A percentile compares a stretch with the other conserved stretches of the same genome.
Evolutionary conservation across 2,888 invertebrate genomes (phyloP).

Genomic region (Rhingia rostrata): DNA sequence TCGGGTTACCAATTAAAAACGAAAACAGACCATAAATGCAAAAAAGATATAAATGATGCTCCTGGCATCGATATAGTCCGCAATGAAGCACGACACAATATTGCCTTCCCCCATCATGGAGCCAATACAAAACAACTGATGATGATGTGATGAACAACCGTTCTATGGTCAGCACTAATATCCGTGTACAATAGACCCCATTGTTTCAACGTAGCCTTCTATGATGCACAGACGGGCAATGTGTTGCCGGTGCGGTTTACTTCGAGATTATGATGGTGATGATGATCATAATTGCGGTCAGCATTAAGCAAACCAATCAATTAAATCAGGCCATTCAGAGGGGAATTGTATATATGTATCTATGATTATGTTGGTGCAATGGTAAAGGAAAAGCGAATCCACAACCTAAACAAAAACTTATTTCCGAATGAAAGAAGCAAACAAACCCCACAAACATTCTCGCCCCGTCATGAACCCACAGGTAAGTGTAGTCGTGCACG

Average conservation of each 20-base stretch:
- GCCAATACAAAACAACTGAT: slow-evolving; percentile 13
- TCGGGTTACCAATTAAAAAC: slow-evolving; percentile 37
- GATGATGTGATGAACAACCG: slow-evolving; percentile 37
- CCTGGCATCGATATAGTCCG: slow-evolving; percentile 40
- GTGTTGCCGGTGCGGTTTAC: slow-evolving; percentile 36
- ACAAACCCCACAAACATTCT: slow-evolving; percentile 30
- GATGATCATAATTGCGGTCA: slow-evolving; percentile 65
- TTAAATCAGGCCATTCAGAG: slow-evolving; percentile 66
- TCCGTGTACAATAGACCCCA: slow-evolving; percentile 54
- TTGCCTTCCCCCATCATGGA: too few relatives aligned
- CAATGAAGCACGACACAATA: slow-evolving; percentile 18
- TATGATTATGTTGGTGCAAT: neutral
- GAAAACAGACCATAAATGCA: neutral
- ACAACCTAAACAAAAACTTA: slow-evolving; percentile 57
- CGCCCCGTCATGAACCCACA: slow-evolving; percentile 2
- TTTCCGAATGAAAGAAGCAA: slow-evolving; percentile 46
- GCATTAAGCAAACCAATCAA: slow-evolving; percentile 71
- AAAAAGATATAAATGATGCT: slow-evolving; percentile 28
- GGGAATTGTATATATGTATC: slow-evolving; percentile 3
- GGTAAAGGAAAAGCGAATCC: slow-evolving; percentile 26
- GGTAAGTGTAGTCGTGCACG: slow-evolving; percentile 14
- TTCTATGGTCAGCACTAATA: slow-evolving; percentile 42
- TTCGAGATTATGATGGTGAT: slow-evolving; percentile 61
- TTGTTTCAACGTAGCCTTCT: slow-evolving; percentile 33
- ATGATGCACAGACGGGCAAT: slow-evolving; percentile 7